Percentiles rank a stretch among this genome's conserved stretches.
phyloP scores from a whole-genome alignment of 2,888 invertebrate species.

The Lepidocyrtoides sp. region DNA sequence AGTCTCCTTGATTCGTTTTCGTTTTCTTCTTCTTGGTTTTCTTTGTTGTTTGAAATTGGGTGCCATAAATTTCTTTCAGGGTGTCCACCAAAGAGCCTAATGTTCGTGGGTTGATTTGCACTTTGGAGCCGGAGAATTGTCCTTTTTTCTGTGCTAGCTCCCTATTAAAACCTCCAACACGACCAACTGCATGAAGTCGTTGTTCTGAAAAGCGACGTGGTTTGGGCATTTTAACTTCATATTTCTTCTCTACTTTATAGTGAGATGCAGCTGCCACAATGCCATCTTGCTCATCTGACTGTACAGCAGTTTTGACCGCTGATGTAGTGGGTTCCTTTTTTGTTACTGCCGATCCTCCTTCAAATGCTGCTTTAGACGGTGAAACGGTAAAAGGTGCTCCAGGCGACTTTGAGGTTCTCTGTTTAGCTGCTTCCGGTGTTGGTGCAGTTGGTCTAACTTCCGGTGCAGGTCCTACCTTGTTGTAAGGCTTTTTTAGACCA shows the following conservation, averaged over 20 bases:
- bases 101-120: conserved; percentile 50
- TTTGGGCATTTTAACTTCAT: conserved; percentile 45
- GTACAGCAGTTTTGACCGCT: background rate
- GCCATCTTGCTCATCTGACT: background rate
- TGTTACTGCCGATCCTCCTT: conserved; percentile 31
- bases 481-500: too few relatives aligned
- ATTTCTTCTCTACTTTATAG: background rate
- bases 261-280: background rate
- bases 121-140: too few relatives aligned
- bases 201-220: background rate
- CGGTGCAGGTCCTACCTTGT: too few relatives aligned
- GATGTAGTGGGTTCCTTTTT: background rate
- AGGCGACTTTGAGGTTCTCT: too few relatives aligned
- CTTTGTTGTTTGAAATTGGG: background rate
- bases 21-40: conserved; percentile 24
- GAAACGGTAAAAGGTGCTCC: background rate
- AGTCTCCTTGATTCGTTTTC: conserved; percentile 13
- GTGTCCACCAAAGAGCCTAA: conserved; percentile 57
- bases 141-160: too few relatives aligned
- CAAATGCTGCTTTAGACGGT: conserved; percentile 6
- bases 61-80: conserved; percentile 23
- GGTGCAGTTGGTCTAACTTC: too few relatives aligned
- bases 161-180: too few relatives aligned
- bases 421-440: too few relatives aligned
- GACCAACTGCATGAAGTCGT: background rate